phyloP scores from a whole-genome alignment of 2,888 invertebrate genomes.

The Papilio demoleus region DNA sequence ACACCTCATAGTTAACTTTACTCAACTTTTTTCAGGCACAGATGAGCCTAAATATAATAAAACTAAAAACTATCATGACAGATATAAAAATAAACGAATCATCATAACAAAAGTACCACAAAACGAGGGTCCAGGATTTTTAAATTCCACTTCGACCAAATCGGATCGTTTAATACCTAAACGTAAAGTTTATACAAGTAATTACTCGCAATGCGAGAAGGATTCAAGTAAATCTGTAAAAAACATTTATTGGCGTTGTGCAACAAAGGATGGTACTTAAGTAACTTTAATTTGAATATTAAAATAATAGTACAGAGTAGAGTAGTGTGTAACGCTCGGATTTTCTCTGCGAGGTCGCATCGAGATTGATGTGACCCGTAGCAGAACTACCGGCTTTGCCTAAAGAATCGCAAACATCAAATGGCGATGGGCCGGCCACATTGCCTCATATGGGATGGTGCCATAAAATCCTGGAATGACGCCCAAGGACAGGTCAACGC shows the following conservation, averaged over 20 bases:
- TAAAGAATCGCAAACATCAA: too few relatives aligned
- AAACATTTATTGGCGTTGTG: conserved; percentile 1
- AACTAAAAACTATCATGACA: not conserved
- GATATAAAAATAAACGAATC: conserved; percentile 3
- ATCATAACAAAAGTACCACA: not conserved
- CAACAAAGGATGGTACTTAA: conserved; percentile 2
- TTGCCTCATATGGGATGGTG: too few relatives aligned
- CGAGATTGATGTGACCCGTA: too few relatives aligned
- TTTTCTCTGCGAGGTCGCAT: too few relatives aligned
- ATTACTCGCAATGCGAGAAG: not conserved
- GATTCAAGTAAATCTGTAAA: not conserved
- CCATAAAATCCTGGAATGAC: too few relatives aligned
- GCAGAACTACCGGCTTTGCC: too few relatives aligned
- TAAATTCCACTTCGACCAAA: not conserved
- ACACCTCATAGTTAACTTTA: not conserved
- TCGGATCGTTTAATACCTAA: not conserved
- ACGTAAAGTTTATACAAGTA: conserved; percentile 1
- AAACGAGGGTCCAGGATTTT: not conserved
- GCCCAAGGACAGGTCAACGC: too few relatives aligned
- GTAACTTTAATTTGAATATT: not conserved
- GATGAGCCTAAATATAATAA: not conserved
- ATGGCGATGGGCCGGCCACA: too few relatives aligned
- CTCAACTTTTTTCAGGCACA: not conserved
- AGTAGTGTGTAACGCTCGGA: too few relatives aligned
- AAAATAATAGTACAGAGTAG: too few relatives aligned